These are phyloP conservation scores for Aphrophora alni DNA, from an alignment of 2,888 invertebrate genomes.

Conservation along the genomic window DNA sequence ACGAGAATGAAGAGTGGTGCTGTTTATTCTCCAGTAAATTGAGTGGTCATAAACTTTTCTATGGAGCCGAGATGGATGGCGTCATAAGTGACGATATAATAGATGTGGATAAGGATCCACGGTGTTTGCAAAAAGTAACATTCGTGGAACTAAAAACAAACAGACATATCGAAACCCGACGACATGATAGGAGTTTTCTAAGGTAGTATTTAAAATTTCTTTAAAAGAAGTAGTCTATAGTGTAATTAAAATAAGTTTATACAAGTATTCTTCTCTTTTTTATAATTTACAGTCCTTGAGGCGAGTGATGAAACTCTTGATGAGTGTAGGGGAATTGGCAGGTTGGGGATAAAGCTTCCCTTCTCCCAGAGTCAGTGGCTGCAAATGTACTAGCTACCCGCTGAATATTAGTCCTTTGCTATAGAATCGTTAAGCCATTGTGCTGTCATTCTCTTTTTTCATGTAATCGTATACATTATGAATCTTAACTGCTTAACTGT, in stretches of 20 bases:
- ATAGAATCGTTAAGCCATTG: too few relatives aligned
- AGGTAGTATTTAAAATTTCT: background rate
- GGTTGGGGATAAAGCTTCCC: too few relatives aligned
- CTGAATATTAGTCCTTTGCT: too few relatives aligned
- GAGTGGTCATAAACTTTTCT: conserved; percentile 19
- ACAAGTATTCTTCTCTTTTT: background rate
- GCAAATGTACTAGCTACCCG: too few relatives aligned
- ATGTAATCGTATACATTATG: too few relatives aligned
- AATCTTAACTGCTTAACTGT: too few relatives aligned
- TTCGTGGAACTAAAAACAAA: conserved; percentile 35
- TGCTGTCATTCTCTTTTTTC: too few relatives aligned
- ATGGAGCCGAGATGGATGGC: conserved; percentile 37
- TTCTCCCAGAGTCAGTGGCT: too few relatives aligned
- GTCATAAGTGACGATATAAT: conserved; percentile 24
- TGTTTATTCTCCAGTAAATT: conserved; percentile 32
- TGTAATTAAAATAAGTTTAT: background rate
- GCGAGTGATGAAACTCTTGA: too few relatives aligned
- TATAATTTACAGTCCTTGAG: conserved; percentile 10
- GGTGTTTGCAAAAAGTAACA: background rate
- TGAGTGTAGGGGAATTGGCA: too few relatives aligned
- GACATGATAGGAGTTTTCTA: conserved; percentile 30
- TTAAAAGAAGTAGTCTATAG: too few relatives aligned
- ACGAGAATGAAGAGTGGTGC: conserved; percentile 28
- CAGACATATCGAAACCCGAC: conserved; percentile 20
- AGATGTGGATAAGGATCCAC: background rate